Evolutionary conservation across 92 coral and sea anemone genomes (phyloP), one percentile per base, ranked within the genome.

Genomic region (Palythoa grandis): DNA sequence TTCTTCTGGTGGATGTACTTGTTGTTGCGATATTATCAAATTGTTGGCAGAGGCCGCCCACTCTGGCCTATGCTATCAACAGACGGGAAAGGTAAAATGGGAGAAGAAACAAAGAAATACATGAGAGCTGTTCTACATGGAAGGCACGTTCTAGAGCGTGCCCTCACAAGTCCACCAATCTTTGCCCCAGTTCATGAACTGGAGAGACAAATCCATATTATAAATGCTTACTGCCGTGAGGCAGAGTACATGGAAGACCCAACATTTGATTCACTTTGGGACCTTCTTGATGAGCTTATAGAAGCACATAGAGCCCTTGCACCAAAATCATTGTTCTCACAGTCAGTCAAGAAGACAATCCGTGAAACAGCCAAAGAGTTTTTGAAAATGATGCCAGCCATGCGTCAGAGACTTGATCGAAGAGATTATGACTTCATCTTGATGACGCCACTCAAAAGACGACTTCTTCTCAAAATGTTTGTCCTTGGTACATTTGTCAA

Each of bases 191-290:
- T 97, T 56, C 97, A 97, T 83, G 99, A 97, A 58, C 78, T 97
- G 58, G 99, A 97, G 87, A 87, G 99, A 76, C 99, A 97, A 87
- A 97, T 97, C 50, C 99, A 97, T 23, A 89, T 97, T 76, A 95
- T 97, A 74, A 97, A 97, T 90, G 99, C 99, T 40, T 97, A 97
- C 83, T 97, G 99, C 88, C 89, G 99, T 23, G 99, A 97, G 82
- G 99, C 99, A 19, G 99, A 97, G 82, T 92, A 88, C 70, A 72
- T 92, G 16, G 98, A 92, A 3, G 94, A 97, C 86, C 98, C 98
- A 87, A 97, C 98, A 38, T 97, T 97, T 90, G 97, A 97, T 47
- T 95, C 99, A 0, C 90, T 97, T 12, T 97, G 99, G 99, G 99
- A 97, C 80, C 91, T 97, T 67, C 98, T 97, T 70, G 99, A 97